phyloP scores from a whole-genome alignment of 53 echinoderm and acorn worm species.

The Holothuria scabra region DNA sequence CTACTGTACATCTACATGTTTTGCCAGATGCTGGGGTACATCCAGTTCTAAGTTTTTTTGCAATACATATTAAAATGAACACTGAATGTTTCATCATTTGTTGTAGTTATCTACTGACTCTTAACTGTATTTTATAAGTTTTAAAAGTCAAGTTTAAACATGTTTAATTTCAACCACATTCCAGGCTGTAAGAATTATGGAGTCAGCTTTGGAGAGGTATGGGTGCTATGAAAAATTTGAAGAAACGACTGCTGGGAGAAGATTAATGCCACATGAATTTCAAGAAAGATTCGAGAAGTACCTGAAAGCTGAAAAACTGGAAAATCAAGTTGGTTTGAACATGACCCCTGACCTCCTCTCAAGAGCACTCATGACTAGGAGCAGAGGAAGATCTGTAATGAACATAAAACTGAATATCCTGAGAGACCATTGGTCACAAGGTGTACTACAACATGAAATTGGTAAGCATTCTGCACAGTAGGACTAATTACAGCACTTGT shows the following conservation, averaged over 20 bases:
- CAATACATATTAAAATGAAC: no score
- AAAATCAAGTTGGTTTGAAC: conserved; percentile 76
- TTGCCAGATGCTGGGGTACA: no score
- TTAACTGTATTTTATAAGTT: no score
- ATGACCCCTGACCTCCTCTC: conserved; percentile 76
- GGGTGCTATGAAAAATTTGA: conserved; percentile 72
- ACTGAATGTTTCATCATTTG: no score
- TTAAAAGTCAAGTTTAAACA: no score
- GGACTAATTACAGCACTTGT: no score
- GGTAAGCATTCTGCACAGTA: conserved; percentile 34
- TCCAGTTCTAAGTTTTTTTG: no score
- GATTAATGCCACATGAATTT: conserved; percentile 65
- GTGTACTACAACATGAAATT: conserved; percentile 77
- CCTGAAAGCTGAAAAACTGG: conserved; percentile 66
- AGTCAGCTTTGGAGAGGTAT: conserved; percentile 61
- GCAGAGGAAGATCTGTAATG: conserved; percentile 69
- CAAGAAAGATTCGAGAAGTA: conserved; percentile 67
- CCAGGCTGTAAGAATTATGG: conserved; percentile 69
- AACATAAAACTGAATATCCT: conserved; percentile 73
- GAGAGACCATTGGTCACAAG: conserved; percentile 69
- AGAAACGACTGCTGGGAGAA: conserved; percentile 64
- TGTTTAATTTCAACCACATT: not conserved
- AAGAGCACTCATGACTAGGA: conserved; percentile 81
- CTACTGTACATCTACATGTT: no score
- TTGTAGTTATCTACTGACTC: no score